Base-by-base conservation (phyloP, 2,797 vertebrate genomes). In the Microctenopoma steveboyesi region DNA sequence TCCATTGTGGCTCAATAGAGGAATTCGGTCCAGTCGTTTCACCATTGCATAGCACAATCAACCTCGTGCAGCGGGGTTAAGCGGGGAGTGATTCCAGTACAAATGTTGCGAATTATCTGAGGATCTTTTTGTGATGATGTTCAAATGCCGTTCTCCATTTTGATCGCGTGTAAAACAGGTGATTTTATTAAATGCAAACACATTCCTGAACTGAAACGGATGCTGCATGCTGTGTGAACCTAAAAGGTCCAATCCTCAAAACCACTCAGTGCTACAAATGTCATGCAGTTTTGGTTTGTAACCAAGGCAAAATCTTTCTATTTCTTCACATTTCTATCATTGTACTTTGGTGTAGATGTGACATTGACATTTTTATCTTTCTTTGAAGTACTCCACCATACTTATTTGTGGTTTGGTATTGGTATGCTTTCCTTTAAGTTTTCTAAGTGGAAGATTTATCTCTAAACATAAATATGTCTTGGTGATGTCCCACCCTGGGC, bases 41-140 rank as follows among this genome's bases (percentile, higher is more conserved):
- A 30, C 85, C 81, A 86, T 83, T 78, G 77, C 81, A 60, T 64
- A 78, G 67, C 56, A 57, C 71, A 79, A 76, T 88, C 57, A 83
- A 87, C 70, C 66, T 67, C 55, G 84, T 45, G 58, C 72, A 78
- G 67, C 63, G 66, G 63, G 58, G 39, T 69, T 77, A 63, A 35
- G 60, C 71, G 12, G 63, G 60, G 53, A 72, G 51, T 69, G 50
- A 81, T 70, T 81, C 59, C 50, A 45, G 15, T 61, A 16, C 70
- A 78, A 69, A 74, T 82, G 75, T 62, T 35, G 64, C 57, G 16
- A 64, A 77, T 64, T 59, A 65, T 65, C 52, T 43, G 18, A 55
- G 72, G 39, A 48, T 74, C 51, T 65, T 11, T 82, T 58, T 70
- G 47, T 27, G 11, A 68, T 66, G 49, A 69, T 65, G 39, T 79